These are phyloP conservation scores for Actenoides lindsayi DNA, from an alignment of 2,113 vertebrate genomes.

Conservation along the genomic window DNA sequence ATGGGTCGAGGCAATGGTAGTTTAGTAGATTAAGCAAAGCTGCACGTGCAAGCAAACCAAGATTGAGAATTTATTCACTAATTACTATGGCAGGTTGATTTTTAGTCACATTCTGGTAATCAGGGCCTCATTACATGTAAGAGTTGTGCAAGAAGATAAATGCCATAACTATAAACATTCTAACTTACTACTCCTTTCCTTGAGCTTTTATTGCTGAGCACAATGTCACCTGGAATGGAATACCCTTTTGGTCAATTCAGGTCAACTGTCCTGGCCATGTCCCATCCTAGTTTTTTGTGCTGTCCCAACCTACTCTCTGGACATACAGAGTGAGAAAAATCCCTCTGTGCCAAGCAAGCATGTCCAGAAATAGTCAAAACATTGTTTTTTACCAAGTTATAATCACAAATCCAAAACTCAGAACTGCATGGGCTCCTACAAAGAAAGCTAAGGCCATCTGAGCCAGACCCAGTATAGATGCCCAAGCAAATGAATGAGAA, in stretches of 20 bases:
- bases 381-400: neutral
- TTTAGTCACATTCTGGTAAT: neutral
- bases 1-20: fast-evolving
- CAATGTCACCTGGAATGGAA: neutral
- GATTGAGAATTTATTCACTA: neutral
- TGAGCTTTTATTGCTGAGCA: neutral
- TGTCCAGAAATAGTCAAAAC: neutral
- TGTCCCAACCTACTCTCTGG: no score
- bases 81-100: neutral
- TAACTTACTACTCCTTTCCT: neutral
- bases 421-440: neutral
- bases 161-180: neutral
- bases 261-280: neutral
- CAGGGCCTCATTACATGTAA: neutral
- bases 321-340: neutral
- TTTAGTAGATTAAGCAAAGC: neutral
- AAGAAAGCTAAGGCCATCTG: neutral
- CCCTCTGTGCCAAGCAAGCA: neutral
- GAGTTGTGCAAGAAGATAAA: neutral
- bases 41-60: neutral
- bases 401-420: neutral
- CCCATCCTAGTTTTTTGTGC: neutral
- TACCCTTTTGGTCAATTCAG: neutral
- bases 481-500: neutral
- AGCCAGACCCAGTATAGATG: neutral